phyloP scores from a whole-genome alignment of 30 jellyfish, hydroid and myxozoan species.

The Calvadosia cruxmelitensis region DNA sequence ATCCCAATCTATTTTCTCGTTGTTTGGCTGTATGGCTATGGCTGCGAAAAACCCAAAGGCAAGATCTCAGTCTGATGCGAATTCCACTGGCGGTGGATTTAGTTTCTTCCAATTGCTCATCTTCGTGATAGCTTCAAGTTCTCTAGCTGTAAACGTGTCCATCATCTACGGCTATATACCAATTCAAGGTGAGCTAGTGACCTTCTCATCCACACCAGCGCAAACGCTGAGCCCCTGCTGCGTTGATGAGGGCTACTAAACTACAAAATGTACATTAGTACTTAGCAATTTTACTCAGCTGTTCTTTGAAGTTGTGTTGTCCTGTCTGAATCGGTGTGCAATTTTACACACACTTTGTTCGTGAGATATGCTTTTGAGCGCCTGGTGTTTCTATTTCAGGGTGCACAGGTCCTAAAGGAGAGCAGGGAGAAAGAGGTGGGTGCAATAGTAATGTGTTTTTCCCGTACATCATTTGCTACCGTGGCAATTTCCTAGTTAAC shows the following conservation, averaged over 20 bases:
- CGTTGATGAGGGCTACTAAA: too few relatives aligned
- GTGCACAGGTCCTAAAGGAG: constrained; percentile 61
- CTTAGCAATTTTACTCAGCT: too few relatives aligned
- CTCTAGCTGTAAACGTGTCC: constrained; percentile 40
- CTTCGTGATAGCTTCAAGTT: constrained; percentile 35
- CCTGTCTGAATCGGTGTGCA: neutral
- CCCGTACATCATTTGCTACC: neutral
- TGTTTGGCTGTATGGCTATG: too few relatives aligned
- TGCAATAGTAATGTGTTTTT: too few relatives aligned
- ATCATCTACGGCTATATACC: constrained; percentile 46
- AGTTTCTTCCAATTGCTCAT: constrained; percentile 28
- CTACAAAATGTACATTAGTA: too few relatives aligned
- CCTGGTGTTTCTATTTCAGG: constrained; percentile 9
- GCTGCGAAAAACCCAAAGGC: too few relatives aligned
- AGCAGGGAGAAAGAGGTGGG: constrained; percentile 45
- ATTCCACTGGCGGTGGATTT: neutral
- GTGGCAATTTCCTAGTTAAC: neutral
- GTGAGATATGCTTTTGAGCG: neutral
- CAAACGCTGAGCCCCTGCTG: too few relatives aligned
- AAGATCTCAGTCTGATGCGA: too few relatives aligned
- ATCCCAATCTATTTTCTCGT: too few relatives aligned
- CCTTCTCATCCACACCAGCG: too few relatives aligned
- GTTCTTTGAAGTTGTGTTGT: too few relatives aligned
- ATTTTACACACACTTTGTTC: neutral
- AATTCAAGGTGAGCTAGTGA: constrained; percentile 21